Evolutionary conservation across 2,113 vertebrate species (phyloP), one percentile per base, ranked within the genome.

Genomic region (Lophura nycthemera): DNA sequence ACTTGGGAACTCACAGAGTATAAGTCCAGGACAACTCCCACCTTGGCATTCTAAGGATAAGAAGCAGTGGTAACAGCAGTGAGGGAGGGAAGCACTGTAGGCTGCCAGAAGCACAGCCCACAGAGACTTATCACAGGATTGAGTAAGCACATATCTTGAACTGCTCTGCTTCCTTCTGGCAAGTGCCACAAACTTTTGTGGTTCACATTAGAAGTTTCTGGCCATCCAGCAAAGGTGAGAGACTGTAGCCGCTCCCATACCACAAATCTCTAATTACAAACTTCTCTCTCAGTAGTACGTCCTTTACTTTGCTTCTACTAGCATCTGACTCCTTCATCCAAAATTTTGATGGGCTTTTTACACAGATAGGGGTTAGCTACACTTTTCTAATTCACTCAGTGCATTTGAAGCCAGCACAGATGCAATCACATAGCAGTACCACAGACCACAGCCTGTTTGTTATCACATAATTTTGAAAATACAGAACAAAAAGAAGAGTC

Each of bases 71-170:
- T 43, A 79, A 78, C 48, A 90, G 66, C 27, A 65, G 69, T 0
- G 1, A 82, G 45, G 27, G 43, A 64, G 6, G 10, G 36, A 50
- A 89, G 83, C 2, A 2, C 9, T 30, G 78, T 0, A 0, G 25
- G n/a, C 0, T 81, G 77, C 59, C 78, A 87, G 61, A 40, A 71
- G 78, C 38, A 66, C 38, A 50, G 13, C 30, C 61, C 60, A 20
- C 48, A 76, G 34, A 43, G 76, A 18, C 45, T 25, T 12, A 56
- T 36, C 22, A 3, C 3, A 20, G 20, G 13, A 70, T 85, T 36
- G 40, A 30, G 8, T 45, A 89, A 81, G 75, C 85, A 83, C 43
- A 57, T 43, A 63, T 77, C 34, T 70, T 43, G 13, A 25, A 86
- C 42, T 4, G 1, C 25, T 70, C 45, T 4, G 1, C 25, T 70